phyloP scores from a whole-genome alignment of 2,797 vertebrate species.

The Chelonia mydas region DNA sequence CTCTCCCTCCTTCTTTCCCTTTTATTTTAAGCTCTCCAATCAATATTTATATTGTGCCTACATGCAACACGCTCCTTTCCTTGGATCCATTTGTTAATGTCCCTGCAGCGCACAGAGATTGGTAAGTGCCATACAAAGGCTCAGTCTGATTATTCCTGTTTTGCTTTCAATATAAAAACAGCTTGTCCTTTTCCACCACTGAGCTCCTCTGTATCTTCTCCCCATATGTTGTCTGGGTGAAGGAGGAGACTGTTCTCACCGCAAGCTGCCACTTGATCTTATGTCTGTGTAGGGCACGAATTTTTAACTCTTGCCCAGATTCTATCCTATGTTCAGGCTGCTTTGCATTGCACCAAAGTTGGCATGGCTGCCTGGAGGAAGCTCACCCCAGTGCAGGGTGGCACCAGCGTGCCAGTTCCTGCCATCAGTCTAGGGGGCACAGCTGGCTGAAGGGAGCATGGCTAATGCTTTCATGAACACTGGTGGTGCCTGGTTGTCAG shows the following conservation, averaged over 20 bases:
- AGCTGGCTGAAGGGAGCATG: background rate
- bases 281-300: background rate
- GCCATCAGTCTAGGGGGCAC: background rate
- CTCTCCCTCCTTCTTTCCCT: background rate
- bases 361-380: background rate
- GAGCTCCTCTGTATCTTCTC: background rate
- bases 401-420: background rate
- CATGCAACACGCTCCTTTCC: background rate
- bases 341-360: background rate
- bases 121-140: background rate
- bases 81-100: too few species aligned
- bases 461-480: background rate
- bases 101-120: background rate
- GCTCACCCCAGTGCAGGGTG: background rate
- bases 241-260: background rate
- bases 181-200: background rate
- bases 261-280: background rate
- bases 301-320: background rate
- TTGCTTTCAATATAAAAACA: background rate
- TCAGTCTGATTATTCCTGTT: background rate
- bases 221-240: background rate
- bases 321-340: background rate
- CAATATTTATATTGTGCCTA: background rate
- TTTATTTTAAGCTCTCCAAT: background rate
- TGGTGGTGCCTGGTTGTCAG: background rate